A percentile compares a stretch with the other conserved stretches of the same genome.
Conservation (phyloP, 2,888 invertebrate species). For the Rhimphoctona megacephalus region DNA sequence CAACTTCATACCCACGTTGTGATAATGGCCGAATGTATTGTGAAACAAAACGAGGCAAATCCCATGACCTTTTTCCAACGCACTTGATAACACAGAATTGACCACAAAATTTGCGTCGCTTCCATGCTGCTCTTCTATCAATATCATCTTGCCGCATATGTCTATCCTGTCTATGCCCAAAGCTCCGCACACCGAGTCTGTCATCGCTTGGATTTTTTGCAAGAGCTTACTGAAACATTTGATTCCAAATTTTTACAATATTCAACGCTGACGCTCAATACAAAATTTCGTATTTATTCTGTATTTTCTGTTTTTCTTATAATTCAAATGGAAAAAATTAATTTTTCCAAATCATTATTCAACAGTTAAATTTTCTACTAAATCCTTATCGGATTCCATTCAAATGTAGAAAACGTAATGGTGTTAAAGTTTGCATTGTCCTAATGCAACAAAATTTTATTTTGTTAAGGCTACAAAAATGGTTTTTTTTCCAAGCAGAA, state of each 20-base stretch:
- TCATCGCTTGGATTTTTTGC: constrained; percentile 85
- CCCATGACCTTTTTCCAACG: constrained; percentile 87
- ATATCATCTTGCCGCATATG: constrained; percentile 86
- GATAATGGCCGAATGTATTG: constrained; percentile 90
- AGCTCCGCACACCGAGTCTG: constrained; percentile 87
- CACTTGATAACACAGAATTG: constrained; percentile 88
- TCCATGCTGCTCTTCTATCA: constrained; percentile 89
- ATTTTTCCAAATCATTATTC: too few relatives aligned
- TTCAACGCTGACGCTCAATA: neutral
- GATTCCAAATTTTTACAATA: neutral
- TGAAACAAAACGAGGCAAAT: constrained; percentile 89
- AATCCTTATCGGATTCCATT: too few relatives aligned
- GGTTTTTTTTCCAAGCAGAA: too few relatives aligned
- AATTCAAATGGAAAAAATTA: too few relatives aligned
- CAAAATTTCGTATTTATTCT: neutral
- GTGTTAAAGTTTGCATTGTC: too few relatives aligned
- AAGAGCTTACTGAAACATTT: constrained; percentile 6
- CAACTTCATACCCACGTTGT: constrained; percentile 90
- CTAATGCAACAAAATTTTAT: too few relatives aligned
- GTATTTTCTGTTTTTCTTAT: neutral
- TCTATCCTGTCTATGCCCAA: constrained; percentile 88
- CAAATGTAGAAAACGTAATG: too few relatives aligned
- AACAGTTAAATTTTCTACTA: too few relatives aligned
- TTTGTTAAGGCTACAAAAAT: too few relatives aligned
- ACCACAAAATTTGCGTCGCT: constrained; percentile 91